These are phyloP conservation scores for Lasioglossum albipes DNA, from an alignment of 1,140 invertebrate species.

Conservation along the genomic window DNA sequence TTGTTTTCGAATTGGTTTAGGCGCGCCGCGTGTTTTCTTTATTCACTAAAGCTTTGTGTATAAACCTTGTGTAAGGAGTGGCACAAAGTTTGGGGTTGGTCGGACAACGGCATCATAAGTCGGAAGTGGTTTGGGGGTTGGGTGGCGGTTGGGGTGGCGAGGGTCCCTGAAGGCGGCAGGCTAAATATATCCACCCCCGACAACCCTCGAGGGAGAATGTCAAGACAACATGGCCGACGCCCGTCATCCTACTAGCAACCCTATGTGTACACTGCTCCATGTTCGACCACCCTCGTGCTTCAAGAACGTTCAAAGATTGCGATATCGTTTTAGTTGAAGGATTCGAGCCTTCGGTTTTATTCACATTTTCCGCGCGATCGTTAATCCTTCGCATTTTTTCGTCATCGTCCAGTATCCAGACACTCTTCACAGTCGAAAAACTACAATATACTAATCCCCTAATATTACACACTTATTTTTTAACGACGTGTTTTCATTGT, in stretches of 20 bases:
- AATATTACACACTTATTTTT: too few species aligned
- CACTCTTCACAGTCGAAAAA: too few species aligned
- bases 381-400: not conserved
- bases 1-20: slow-evolving; percentile 29
- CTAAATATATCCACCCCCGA: slow-evolving; percentile 80
- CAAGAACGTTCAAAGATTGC: slow-evolving; percentile 74
- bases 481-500: too few species aligned
- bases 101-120: slow-evolving; percentile 78
- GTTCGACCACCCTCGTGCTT: slow-evolving; percentile 69
- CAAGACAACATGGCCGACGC: slow-evolving; percentile 81
- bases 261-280: slow-evolving; percentile 75
- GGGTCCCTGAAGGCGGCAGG: slow-evolving; percentile 78
- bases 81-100: slow-evolving; percentile 71
- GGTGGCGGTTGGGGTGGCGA: slow-evolving; percentile 70
- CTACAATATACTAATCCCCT: too few species aligned
- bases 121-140: slow-evolving; percentile 74
- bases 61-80: slow-evolving; percentile 64
- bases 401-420: too few species aligned
- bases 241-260: slow-evolving; percentile 76
- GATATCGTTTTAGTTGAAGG: slow-evolving; percentile 21
- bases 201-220: slow-evolving; percentile 79
- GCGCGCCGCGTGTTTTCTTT: slow-evolving; percentile 56
- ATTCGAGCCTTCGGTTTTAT: not conserved
- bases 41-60: slow-evolving; percentile 54
- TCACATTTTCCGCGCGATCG: not conserved